Conservation (phyloP, 2,797 vertebrate species). For the Pseudochromis fuscus region DNA sequence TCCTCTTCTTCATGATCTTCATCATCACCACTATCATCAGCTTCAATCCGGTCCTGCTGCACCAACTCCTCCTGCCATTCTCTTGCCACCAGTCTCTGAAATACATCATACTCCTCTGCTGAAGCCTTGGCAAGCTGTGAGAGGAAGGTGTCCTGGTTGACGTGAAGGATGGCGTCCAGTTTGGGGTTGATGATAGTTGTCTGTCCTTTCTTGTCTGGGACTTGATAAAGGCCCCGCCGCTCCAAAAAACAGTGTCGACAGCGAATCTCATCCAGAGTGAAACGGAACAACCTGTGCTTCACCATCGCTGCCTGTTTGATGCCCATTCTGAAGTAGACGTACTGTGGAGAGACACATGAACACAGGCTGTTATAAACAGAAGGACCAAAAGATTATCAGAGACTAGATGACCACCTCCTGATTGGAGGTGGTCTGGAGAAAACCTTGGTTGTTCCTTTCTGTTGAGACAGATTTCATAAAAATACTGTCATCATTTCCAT, state of each 20-base stretch:
- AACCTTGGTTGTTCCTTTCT: neutral
- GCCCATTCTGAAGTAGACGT: slow-evolving; percentile 96
- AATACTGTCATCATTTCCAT: neutral
- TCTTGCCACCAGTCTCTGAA: slow-evolving; percentile 88
- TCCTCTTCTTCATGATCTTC: slow-evolving; percentile 24
- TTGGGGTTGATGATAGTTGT: slow-evolving; percentile 87
- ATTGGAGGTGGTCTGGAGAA: neutral
- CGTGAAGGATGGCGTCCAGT: slow-evolving; percentile 84
- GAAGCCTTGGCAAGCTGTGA: slow-evolving; percentile 82
- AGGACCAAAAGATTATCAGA: neutral
- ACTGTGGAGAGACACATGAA: slow-evolving; percentile 81
- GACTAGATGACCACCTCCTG: neutral
- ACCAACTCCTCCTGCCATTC: slow-evolving; percentile 83
- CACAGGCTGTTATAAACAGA: neutral
- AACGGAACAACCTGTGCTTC: slow-evolving; percentile 85
- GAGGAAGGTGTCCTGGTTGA: slow-evolving; percentile 85
- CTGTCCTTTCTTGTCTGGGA: slow-evolving; percentile 93
- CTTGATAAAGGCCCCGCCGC: slow-evolving; percentile 90
- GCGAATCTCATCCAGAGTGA: slow-evolving; percentile 84
- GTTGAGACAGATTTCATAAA: neutral
- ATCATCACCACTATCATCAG: slow-evolving; percentile 29
- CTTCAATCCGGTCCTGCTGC: slow-evolving; percentile 41
- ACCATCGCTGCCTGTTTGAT: slow-evolving; percentile 89
- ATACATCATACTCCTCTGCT: slow-evolving; percentile 89
- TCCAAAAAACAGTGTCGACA: slow-evolving; percentile 92